Evolutionary conservation across 1,140 invertebrate species (phyloP).

Genomic region (Pseudoatta argentina): DNA sequence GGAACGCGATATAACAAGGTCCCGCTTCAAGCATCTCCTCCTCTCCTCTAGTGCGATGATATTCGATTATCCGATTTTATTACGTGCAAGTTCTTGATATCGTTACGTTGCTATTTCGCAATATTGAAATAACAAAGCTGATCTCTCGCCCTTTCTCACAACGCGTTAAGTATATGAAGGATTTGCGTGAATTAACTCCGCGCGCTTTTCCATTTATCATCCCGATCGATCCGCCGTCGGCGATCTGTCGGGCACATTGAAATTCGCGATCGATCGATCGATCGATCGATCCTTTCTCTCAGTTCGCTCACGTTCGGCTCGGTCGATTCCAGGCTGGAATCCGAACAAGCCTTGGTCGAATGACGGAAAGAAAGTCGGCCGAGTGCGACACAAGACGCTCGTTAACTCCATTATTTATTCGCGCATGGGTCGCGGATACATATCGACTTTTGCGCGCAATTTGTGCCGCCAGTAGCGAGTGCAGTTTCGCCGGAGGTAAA

Average conservation of each 20-base stretch:
- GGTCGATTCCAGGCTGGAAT: constrained; percentile 41
- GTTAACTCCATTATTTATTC: constrained; percentile 71
- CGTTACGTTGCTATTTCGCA: neutral
- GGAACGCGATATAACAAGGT: constrained; percentile 72
- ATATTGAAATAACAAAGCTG: neutral
- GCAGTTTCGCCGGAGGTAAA: constrained; percentile 13
- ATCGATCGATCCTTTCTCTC: constrained; percentile 56
- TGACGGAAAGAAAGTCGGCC: constrained; percentile 55
- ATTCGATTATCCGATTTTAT: constrained; percentile 35
- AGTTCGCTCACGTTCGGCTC: constrained; percentile 39
- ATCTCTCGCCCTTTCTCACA: neutral
- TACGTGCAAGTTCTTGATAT: constrained; percentile 6
- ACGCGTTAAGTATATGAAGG: constrained; percentile 5
- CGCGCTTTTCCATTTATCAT: constrained; percentile 47
- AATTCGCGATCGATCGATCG: constrained; percentile 35
- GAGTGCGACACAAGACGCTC: constrained; percentile 42
- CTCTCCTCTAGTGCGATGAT: neutral
- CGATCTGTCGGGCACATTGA: constrained; percentile 34
- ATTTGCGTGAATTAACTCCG: constrained; percentile 40
- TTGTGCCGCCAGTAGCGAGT: constrained; percentile 25
- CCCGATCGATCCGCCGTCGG: constrained; percentile 36
- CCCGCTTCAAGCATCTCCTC: neutral
- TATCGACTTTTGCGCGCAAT: constrained; percentile 43
- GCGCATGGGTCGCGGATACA: constrained; percentile 45
- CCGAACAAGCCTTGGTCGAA: constrained; percentile 22